A percentile compares a stretch with the other conserved stretches of the same genome.
These are phyloP conservation scores for Seira musarum DNA, from an alignment of 2,888 invertebrate genomes.

Conservation along the genomic window DNA sequence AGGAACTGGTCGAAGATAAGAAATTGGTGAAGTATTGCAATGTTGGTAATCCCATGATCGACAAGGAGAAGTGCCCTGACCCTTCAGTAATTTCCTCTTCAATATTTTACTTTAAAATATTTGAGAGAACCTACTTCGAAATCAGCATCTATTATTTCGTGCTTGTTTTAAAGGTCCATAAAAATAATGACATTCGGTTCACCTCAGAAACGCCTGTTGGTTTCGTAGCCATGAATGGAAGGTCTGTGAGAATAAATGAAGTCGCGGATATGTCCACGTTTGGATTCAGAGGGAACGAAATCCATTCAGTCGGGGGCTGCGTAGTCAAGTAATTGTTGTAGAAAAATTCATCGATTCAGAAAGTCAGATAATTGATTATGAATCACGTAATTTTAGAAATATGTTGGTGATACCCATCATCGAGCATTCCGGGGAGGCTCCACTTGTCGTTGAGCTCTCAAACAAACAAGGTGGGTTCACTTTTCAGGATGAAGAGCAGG, in stretches of 20 bases:
- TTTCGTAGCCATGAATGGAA: slow-evolving; percentile 14
- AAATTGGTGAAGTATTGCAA: slow-evolving; percentile 34
- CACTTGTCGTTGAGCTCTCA: slow-evolving; percentile 44
- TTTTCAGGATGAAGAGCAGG: slow-evolving; percentile 48
- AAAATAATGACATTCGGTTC: slow-evolving; percentile 25
- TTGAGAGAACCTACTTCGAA: neutral
- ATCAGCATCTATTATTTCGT: no score
- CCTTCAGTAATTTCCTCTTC: neutral
- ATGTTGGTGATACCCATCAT: slow-evolving; percentile 33
- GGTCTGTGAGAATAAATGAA: slow-evolving; percentile 23
- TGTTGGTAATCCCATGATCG: slow-evolving; percentile 14
- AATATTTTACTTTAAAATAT: neutral
- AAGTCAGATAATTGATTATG: no score
- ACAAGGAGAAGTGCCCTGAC: slow-evolving; percentile 24
- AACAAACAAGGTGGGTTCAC: slow-evolving; percentile 40
- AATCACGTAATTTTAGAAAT: slow-evolving; percentile 25
- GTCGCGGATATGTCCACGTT: slow-evolving; percentile 18
- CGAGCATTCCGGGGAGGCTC: slow-evolving; percentile 45
- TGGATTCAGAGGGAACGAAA: slow-evolving; percentile 5
- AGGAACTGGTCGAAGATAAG: slow-evolving; percentile 43
- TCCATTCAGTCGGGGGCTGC: slow-evolving; percentile 47
- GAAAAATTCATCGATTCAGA: no score
- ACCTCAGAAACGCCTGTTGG: slow-evolving; percentile 13
- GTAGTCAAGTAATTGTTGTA: slow-evolving; percentile 27
- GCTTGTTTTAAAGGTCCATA: slow-evolving; percentile 24